Base-by-base conservation (phyloP, 2,113 vertebrate species). In the Ginglymostoma cirratum region DNA sequence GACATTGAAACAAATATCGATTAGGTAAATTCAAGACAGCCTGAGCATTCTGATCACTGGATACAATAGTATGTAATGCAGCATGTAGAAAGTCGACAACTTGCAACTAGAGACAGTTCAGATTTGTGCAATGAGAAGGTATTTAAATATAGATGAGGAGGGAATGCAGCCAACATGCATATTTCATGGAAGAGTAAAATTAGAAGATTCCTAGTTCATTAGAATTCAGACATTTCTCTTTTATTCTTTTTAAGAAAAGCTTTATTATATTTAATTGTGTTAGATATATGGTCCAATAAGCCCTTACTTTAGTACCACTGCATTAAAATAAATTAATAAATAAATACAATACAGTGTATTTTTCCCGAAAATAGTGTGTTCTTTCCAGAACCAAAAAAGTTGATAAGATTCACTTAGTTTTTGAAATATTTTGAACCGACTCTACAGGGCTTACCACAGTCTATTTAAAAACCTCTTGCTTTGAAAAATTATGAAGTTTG, bases 171-270 rank as follows among this genome's bases (percentile, higher is more conserved):
- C n/a, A 45, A 69, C 92, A 69, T 94, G 65, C 65, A 94, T 94
- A 94, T 94, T 94, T 94, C 65, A 94, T 94, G 92, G 69, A 94
- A 70, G 87, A 90, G 92, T 94, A 65, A 94, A 69, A 94, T 94
- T 23, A 45, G 65, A 94, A 94, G 67, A 27, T 67, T 70, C 66
- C 69, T 61, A 94, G 38, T 94, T 94, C 65, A 67, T 94, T 94
- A 94, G 65, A 94, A 69, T 94, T 38, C 69, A 14, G 69, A 94
- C 67, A 72, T 95, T 70, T 95, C 69, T 70, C 42, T 95, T 95
- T 12, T 95, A 48, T 69, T 42, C 72, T 72, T 65, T 66, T 19
- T 19, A 70, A 70, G 45, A 95, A 48, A 95, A 42, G 42, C 48
- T 48, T 72, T 95, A 95, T 45, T 95, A 70, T 94, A 72, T 48